These are phyloP conservation scores for Zygaena filipendulae DNA, from an alignment of 2,888 invertebrate genomes.

Conservation along the genomic window DNA sequence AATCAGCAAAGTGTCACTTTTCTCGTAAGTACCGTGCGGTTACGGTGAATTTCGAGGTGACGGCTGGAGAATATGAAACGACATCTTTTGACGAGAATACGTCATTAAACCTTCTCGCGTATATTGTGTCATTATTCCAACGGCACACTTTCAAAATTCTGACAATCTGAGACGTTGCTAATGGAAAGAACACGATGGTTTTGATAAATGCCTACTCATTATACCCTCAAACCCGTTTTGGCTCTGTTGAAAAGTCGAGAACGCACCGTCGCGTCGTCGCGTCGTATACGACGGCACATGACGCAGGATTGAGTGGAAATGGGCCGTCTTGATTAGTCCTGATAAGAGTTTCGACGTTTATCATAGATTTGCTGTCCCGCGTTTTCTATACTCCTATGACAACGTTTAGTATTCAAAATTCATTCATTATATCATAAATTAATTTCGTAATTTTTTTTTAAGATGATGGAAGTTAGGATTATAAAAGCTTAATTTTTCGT, in stretches of 20 bases:
- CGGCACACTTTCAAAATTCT: conserved; percentile 33
- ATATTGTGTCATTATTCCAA: conserved; percentile 52
- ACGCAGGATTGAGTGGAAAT: conserved; percentile 52
- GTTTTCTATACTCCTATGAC: no score
- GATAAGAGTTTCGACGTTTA: no score
- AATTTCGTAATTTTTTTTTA: no score
- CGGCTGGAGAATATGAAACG: conserved; percentile 27
- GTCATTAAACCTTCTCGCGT: conserved; percentile 47
- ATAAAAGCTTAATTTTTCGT: no score
- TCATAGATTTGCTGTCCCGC: no score
- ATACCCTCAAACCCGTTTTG: conserved; percentile 24
- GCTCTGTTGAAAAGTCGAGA: conserved; percentile 34
- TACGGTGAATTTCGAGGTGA: conserved; percentile 53
- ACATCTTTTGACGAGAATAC: conserved; percentile 33
- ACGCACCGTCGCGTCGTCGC: conserved; percentile 18
- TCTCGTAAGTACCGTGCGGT: conserved; percentile 31
- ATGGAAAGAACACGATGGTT: conserved; percentile 57
- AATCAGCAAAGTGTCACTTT: conserved; percentile 9
- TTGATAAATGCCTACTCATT: conserved; percentile 51
- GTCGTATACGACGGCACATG: conserved; percentile 33
- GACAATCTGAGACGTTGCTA: conserved; percentile 59
- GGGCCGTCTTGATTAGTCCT: conserved; percentile 48
- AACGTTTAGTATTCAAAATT: no score
- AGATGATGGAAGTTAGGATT: no score
- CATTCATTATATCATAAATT: no score